These are phyloP conservation scores for Eristalis pertinax DNA, from an alignment of 2,888 invertebrate species.

Conservation along the genomic window DNA sequence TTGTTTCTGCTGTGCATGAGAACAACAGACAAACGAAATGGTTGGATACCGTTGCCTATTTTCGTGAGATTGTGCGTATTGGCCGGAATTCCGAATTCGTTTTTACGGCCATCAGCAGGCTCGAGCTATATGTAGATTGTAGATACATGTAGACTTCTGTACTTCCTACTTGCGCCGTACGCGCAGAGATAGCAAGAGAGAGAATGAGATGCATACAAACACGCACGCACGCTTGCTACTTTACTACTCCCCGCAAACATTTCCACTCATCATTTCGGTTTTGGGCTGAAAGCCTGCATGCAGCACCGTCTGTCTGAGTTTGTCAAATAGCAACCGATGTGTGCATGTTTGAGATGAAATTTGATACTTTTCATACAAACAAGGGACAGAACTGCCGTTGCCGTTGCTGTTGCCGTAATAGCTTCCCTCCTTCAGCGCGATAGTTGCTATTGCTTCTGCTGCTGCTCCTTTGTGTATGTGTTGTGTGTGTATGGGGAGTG, in stretches of 20 bases:
- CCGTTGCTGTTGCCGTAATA: slow-evolving; percentile 50
- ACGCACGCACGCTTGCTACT: neutral
- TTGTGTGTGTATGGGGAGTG: slow-evolving; percentile 15
- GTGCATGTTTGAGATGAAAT: slow-evolving; percentile 54
- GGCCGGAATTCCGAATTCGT: slow-evolving; percentile 49
- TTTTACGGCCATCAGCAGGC: slow-evolving; percentile 14
- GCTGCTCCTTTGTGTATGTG: slow-evolving; percentile 44
- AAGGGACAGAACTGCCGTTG: slow-evolving; percentile 65
- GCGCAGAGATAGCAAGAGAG: neutral
- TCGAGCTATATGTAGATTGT: neutral
- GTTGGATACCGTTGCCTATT: slow-evolving; percentile 32
- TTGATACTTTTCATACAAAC: slow-evolving; percentile 69
- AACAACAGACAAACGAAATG: neutral
- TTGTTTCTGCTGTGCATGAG: neutral
- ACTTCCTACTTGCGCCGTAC: slow-evolving; percentile 20
- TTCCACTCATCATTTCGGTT: slow-evolving; percentile 48
- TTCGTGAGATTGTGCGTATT: slow-evolving; percentile 20
- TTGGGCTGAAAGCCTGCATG: slow-evolving; percentile 64
- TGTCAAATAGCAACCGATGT: slow-evolving; percentile 58
- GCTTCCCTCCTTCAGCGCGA: slow-evolving; percentile 65
- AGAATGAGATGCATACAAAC: neutral
- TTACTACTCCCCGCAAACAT: slow-evolving; percentile 34
- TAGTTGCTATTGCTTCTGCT: slow-evolving; percentile 31
- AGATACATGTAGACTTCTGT: slow-evolving; percentile 11
- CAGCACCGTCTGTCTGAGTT: slow-evolving; percentile 66